Base-by-base conservation (phyloP, 2,888 invertebrate species). In the Seira sanloemensis region DNA sequence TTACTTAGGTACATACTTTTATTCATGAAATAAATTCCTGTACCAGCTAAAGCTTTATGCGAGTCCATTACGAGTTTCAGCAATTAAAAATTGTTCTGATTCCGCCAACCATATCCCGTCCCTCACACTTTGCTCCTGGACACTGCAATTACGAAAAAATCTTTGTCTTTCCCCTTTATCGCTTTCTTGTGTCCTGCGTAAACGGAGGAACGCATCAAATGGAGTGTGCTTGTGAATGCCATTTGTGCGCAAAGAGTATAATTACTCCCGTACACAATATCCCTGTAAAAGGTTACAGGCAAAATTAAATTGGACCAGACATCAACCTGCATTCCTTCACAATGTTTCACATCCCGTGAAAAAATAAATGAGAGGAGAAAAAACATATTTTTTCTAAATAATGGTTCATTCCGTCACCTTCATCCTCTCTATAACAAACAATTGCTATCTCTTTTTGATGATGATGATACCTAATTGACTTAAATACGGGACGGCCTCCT, bases 311-410 rank as follows among this genome's bases (percentile, higher is more conserved):
- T 58, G 58, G 18, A 58, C n/a, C n/a, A 58, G 58, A 16, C n/a
- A 9, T 9, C 58, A 18, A 37, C 58, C n/a, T 2, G 58, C 58
- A 58, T 58, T 58, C 58, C 58, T 4, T 58, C 58, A 58, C 9
- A 58, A 58, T 58, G 58, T 58, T 58, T n/a, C 58, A 58, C 58
- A 58, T 58, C 58, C 58, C 58, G 58, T 58, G 58, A 58, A 58
- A 58, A 58, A 37, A 37, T 7, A 7, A 12, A 37, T 37, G 58
- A 58, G n/a, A 58, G n/a, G 12, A 37, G 12, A 7, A 12, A 37
- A 7, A 58, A 2, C 7, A 58, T 58, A 16, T 58, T 58, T 58
- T 58, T 4, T 37, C 4, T 7, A 37, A 58, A 58, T 58, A 58
- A 9, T 16, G 5, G 58, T 9, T 58, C n/a, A 2, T 4, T 4